These are phyloP conservation scores for Lacanobia oleracea DNA, from an alignment of 2,888 invertebrate genomes.

Conservation along the genomic window DNA sequence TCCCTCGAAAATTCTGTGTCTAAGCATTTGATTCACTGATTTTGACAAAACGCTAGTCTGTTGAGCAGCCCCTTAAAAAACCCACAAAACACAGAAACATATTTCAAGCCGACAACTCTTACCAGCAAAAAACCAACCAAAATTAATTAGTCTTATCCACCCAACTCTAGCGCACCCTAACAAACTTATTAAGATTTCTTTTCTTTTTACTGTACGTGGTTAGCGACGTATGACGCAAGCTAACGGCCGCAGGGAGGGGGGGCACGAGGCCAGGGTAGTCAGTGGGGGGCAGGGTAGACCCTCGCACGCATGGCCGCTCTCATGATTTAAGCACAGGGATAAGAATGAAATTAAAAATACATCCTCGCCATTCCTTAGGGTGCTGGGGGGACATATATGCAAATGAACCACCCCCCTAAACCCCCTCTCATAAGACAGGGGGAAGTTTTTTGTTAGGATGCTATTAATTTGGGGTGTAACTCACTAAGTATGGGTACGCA, in stretches of 20 bases:
- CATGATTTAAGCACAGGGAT: slow-evolving; percentile 91
- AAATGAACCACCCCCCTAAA: slow-evolving; percentile 82
- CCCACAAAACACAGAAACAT: too few relatives aligned
- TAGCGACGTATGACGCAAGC: slow-evolving; percentile 91
- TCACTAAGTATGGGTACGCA: slow-evolving; percentile 85
- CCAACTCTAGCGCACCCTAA: slow-evolving; percentile 83
- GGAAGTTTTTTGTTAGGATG: slow-evolving; percentile 90
- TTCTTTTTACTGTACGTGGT: slow-evolving; percentile 90
- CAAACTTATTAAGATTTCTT: slow-evolving; percentile 91
- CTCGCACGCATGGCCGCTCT: slow-evolving; percentile 90
- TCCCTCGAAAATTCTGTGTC: too few relatives aligned
- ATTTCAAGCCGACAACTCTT: not conserved
- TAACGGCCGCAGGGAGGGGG: slow-evolving; percentile 80
- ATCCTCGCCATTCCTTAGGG: slow-evolving; percentile 89
- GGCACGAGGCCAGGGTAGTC: slow-evolving; percentile 67
- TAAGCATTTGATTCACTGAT: too few relatives aligned
- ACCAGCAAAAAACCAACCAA: not conserved
- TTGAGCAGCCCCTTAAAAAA: too few relatives aligned
- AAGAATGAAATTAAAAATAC: slow-evolving; percentile 91
- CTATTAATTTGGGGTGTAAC: slow-evolving; percentile 91
- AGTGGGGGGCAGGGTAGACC: slow-evolving; percentile 73
- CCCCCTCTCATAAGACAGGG: slow-evolving; percentile 86
- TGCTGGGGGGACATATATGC: slow-evolving; percentile 90
- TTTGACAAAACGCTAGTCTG: too few relatives aligned
- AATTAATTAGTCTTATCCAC: slow-evolving; percentile 75